Conservation (phyloP, 2,888 invertebrate species). For the Mimas tiliae region DNA sequence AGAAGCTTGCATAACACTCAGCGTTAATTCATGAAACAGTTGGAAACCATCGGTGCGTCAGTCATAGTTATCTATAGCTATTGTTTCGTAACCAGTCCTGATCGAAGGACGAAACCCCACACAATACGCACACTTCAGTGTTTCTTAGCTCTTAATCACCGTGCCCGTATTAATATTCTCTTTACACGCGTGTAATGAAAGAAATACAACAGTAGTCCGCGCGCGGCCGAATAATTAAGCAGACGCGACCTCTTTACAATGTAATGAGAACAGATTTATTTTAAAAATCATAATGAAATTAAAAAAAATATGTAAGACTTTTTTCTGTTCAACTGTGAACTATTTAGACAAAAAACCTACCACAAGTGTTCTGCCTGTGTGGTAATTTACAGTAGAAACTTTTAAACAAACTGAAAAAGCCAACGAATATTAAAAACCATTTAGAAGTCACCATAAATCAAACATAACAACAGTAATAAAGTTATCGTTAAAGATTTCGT, state of each 20-base stretch:
- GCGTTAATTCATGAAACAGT: not conserved
- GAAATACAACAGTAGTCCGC: not conserved
- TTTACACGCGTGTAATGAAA: constrained; percentile 33
- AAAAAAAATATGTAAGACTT: no score
- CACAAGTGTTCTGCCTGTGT: no score
- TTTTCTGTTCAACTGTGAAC: not conserved
- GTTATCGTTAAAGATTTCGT: not conserved
- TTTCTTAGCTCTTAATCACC: constrained; percentile 42
- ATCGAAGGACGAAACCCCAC: constrained; percentile 34
- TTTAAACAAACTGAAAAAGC: no score
- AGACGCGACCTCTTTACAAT: constrained; percentile 4
- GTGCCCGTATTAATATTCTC: constrained; percentile 56
- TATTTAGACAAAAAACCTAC: not conserved
- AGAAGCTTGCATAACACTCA: not conserved
- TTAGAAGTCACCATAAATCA: no score
- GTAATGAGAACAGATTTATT: constrained; percentile 2
- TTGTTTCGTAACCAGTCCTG: constrained; percentile 40
- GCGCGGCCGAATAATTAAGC: constrained; percentile 14
- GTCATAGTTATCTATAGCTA: constrained; percentile 35
- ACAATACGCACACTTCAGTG: constrained; percentile 49
- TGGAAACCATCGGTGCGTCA: constrained; percentile 26
- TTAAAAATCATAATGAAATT: no score
- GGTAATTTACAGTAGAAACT: no score
- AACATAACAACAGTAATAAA: not conserved
- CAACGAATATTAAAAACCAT: no score